Evolutionary conservation across 2,797 vertebrate species (phyloP).

Genomic region (Tragelaphus eurycerus): DNA sequence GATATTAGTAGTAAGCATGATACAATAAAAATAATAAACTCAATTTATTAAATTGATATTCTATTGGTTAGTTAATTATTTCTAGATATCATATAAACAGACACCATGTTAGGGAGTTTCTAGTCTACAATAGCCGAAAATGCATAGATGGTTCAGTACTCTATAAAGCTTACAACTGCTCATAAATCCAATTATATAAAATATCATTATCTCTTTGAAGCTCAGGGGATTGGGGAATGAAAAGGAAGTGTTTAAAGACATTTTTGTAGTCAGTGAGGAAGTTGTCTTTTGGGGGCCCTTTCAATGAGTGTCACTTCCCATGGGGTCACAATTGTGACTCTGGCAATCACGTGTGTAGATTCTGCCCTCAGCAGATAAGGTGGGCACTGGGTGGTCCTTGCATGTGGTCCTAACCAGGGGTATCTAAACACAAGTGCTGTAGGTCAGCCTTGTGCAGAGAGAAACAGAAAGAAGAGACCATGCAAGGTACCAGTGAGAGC

Average conservation of each 20-base stretch:
- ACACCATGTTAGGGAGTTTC: background rate
- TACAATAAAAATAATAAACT: background rate
- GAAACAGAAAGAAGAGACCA: background rate
- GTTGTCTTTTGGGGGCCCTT: background rate
- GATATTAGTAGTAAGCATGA: background rate
- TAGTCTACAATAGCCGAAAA: background rate
- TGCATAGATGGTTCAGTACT: background rate
- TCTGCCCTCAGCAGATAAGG: too few relatives aligned
- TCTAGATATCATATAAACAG: background rate
- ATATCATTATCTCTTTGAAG: background rate
- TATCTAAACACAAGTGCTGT: background rate
- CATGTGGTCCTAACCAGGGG: background rate
- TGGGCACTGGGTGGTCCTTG: background rate
- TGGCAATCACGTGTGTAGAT: background rate
- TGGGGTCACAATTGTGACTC: background rate
- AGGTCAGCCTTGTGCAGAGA: background rate
- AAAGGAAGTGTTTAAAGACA: background rate
- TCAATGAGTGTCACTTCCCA: background rate
- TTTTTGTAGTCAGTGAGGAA: background rate
- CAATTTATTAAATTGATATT: background rate
- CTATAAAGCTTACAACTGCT: background rate
- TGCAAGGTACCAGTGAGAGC: background rate
- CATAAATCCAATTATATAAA: background rate
- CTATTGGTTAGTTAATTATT: slow-evolving; percentile 23
- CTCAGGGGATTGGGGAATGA: background rate